These are phyloP conservation scores for Netelia melanura DNA, from an alignment of 2,888 invertebrate species.

Conservation along the genomic window DNA sequence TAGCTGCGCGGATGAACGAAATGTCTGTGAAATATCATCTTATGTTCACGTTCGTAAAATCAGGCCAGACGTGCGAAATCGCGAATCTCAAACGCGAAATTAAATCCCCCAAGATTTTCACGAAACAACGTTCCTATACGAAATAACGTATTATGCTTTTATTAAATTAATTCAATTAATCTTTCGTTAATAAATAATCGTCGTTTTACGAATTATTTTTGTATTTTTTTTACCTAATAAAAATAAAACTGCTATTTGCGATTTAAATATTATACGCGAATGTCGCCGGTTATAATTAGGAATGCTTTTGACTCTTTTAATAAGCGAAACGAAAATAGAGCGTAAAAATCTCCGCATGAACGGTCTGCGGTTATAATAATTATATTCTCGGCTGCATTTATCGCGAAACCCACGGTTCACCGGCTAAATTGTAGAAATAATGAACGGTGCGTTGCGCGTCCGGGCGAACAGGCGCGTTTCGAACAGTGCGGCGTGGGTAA, in stretches of 20 bases:
- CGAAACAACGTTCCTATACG: no score
- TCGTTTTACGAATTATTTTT: no score
- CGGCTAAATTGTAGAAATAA: slow-evolving; percentile 63
- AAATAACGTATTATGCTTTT: no score
- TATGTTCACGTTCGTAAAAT: slow-evolving; percentile 40
- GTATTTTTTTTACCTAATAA: no score
- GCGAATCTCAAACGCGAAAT: not conserved
- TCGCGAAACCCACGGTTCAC: slow-evolving; percentile 42
- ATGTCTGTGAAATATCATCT: slow-evolving; percentile 71
- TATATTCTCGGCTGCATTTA: slow-evolving; percentile 54
- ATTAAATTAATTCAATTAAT: no score
- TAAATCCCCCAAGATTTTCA: no score
- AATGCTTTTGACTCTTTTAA: not conserved
- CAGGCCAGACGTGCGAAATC: slow-evolving; percentile 36
- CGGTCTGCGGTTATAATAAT: slow-evolving; percentile 43
- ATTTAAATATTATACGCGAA: not conserved
- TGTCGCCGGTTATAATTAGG: not conserved
- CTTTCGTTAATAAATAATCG: no score
- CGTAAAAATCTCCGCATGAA: not conserved
- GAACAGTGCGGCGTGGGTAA: slow-evolving; percentile 19
- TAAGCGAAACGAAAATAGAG: slow-evolving; percentile 14
- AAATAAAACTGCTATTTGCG: no score
- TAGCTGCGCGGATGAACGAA: slow-evolving; percentile 43
- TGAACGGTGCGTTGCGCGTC: slow-evolving; percentile 59
- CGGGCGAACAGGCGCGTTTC: slow-evolving; percentile 49